phyloP scores from a whole-genome alignment of 2,113 vertebrate genomes.

The Gallinago media region DNA sequence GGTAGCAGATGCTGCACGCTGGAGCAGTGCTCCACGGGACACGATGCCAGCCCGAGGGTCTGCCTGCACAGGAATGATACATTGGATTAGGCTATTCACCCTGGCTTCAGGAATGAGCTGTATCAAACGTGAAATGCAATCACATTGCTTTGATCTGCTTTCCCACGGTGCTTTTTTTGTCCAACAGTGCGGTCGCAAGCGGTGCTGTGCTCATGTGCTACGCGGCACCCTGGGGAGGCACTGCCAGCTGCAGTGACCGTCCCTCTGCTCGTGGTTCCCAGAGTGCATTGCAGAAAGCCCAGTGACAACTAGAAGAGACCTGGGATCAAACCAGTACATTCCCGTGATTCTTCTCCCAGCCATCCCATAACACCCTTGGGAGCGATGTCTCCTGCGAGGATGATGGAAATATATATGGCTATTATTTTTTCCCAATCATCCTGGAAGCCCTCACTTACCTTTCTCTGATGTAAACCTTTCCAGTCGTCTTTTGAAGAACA shows the following conservation, averaged over 20 bases:
- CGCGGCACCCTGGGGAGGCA: rapidly evolving
- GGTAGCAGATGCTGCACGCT: constrained; percentile 58
- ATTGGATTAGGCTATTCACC: constrained; percentile 61
- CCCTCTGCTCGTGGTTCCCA: neutral
- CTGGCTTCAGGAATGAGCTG: constrained; percentile 56
- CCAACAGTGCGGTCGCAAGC: neutral
- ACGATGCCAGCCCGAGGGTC: constrained; percentile 32
- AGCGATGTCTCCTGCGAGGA: rapidly evolving
- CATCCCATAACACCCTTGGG: neutral
- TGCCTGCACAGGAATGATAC: constrained; percentile 66
- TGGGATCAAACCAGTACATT: neutral
- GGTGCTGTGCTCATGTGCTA: neutral
- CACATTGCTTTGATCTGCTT: constrained; percentile 52
- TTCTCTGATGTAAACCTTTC: neutral
- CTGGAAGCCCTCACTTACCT: neutral
- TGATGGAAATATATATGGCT: neutral
- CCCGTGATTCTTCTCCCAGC: neutral
- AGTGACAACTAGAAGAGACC: neutral
- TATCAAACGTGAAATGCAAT: constrained; percentile 41
- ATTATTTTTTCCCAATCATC: neutral
- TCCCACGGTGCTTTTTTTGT: neutral
- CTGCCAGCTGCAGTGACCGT: neutral
- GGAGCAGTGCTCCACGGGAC: constrained; percentile 38
- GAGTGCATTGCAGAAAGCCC: neutral
- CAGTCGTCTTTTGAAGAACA: neutral